A percentile compares a stretch with the other conserved stretches of the same genome.
Evolutionary conservation across 2,888 invertebrate species (phyloP).

Genomic region (Perithous albicinctus): DNA sequence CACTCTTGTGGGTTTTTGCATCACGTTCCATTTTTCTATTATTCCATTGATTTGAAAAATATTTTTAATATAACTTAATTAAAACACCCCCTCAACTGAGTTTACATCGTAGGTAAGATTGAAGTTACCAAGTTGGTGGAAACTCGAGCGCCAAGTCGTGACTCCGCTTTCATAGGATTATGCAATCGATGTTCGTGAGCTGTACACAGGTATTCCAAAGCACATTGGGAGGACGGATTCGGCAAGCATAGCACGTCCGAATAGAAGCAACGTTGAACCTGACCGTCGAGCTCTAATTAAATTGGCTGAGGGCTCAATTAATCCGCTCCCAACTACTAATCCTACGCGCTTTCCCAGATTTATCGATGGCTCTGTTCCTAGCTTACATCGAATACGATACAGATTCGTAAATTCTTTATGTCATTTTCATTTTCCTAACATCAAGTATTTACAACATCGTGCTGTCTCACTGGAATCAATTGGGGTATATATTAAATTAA

Average conservation of each 20-base stretch:
- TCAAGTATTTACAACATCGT: too few relatives aligned
- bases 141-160: background rate
- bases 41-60: too few relatives aligned
- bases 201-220: slow-evolving; percentile 1
- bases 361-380: background rate
- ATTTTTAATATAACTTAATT: too few relatives aligned
- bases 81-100: too few relatives aligned
- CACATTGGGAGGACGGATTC: slow-evolving; percentile 2
- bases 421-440: background rate
- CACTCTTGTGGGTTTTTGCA: too few relatives aligned
- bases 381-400: background rate
- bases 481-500: too few relatives aligned
- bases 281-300: slow-evolving; percentile 48
- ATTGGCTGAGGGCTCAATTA: slow-evolving; percentile 61
- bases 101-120: slow-evolving; percentile 3
- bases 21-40: too few relatives aligned
- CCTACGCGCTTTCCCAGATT: slow-evolving; percentile 24
- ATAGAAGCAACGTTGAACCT: slow-evolving; percentile 22
- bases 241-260: slow-evolving; percentile 23
- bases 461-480: too few relatives aligned
- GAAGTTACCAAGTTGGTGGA: too few relatives aligned
- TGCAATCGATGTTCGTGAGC: background rate
- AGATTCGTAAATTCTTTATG: background rate
- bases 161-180: slow-evolving; percentile 5
- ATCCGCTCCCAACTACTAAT: slow-evolving; percentile 59